Evolutionary conservation across 1,140 invertebrate genomes (phyloP), one percentile per base, ranked within the genome.

Genomic region (Formica exsecta): DNA sequence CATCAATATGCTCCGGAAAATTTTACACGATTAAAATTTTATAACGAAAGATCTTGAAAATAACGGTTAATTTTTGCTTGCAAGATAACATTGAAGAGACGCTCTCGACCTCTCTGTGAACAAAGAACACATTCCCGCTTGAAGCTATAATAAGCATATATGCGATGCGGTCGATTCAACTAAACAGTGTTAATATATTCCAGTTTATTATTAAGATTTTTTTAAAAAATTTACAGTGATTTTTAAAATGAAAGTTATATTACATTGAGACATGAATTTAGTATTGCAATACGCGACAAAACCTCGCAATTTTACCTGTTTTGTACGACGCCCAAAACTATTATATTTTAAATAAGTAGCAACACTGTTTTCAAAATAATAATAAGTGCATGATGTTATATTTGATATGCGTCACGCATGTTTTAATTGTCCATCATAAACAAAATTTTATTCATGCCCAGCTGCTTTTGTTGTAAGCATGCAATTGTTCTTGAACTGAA

Each of bases 341-440:
- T 44, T 44, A 44, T 44, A 44, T 51, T 48, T 48, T 3, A 3
- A 51, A 51, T 19, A 19, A 51, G 5, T 19, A 19, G 38, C 9
- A 9, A 8, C n/a, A 57, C 6, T 9, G 13, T 74, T 73, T 73
- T 73, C n/a, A 51, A 25, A 71, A 73, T 73, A 54, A 73, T 57
- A 36, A 73, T 57, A 22, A 57, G 19, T 29, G 5, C 4, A 54
- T 6, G 48, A 6, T 44, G 32, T 59, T 74, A 38, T 19, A 59
- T 74, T 57, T 1, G 11, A 6, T 57, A 73, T 57, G 16, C 36
- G 16, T 41, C n/a, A 41, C 44, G 9, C 19, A 29, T 7, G 32
- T 64, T 76, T 76, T 32, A 57, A n/a, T 76, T 76, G 25, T n/a
- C 57, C 57, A 32, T n/a, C 19, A 32, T 29, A 76, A 76, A 64